Conservation (phyloP, 2,888 invertebrate species). For the Clivina fossor region DNA sequence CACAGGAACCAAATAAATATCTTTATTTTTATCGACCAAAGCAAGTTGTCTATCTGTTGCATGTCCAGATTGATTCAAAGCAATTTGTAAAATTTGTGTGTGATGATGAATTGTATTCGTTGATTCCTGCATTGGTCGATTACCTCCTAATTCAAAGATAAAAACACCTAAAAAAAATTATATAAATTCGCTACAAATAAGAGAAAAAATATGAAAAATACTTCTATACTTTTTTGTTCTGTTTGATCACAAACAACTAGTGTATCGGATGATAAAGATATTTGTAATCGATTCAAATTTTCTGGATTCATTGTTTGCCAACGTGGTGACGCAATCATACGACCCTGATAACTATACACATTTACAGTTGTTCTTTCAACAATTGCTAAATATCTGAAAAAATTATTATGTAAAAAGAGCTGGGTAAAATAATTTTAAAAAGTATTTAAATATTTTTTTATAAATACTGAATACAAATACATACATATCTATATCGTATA, state of each 20-base stretch:
- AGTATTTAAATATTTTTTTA: no score
- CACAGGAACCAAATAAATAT: conserved; percentile 79
- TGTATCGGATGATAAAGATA: conserved; percentile 85
- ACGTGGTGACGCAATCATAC: conserved; percentile 79
- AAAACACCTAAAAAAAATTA: conserved; percentile 66
- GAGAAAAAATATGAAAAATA: no score
- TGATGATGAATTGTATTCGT: conserved; percentile 75
- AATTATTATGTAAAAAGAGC: no score
- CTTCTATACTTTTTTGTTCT: conserved; percentile 82
- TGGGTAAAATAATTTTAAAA: no score
- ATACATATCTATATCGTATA: no score
- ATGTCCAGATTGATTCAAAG: conserved; percentile 82
- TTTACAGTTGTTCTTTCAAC: conserved; percentile 83
- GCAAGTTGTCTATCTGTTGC: conserved; percentile 80
- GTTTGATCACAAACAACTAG: conserved; percentile 82
- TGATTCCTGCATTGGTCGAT: conserved; percentile 73
- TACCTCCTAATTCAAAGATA: conserved; percentile 78
- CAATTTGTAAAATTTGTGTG: conserved; percentile 77
- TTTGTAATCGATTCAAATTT: conserved; percentile 70
- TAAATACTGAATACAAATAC: no score
- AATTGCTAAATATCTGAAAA: conserved; percentile 80
- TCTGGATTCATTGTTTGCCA: conserved; percentile 86
- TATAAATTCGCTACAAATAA: no score
- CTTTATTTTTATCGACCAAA: conserved; percentile 84
- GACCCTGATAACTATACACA: conserved; percentile 92